Evolutionary conservation across 2,797 vertebrate genomes (phyloP).

Genomic region (Mergus octosetaceus): DNA sequence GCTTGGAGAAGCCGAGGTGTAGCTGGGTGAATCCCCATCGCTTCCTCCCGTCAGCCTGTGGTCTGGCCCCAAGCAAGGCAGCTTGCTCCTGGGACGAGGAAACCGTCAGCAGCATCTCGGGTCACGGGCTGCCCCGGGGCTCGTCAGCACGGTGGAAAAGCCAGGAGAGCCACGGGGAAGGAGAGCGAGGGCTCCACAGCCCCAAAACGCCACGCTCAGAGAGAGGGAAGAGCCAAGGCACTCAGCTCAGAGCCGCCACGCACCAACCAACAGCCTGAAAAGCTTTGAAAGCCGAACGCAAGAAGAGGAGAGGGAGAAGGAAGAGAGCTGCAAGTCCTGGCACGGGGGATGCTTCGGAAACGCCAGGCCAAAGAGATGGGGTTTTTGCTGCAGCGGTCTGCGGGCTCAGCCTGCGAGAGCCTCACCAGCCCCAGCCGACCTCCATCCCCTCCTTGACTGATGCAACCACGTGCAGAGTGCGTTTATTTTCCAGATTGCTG

Average conservation of each 20-base stretch:
- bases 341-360: not conserved
- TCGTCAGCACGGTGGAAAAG: fast-evolving
- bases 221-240: not conserved
- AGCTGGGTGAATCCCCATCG: not conserved
- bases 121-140: not conserved
- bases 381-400: not conserved
- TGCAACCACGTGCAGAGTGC: fast-evolving
- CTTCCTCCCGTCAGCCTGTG: not conserved
- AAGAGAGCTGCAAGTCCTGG: not conserved
- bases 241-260: not conserved
- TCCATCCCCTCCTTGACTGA: not conserved
- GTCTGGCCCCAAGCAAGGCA: not conserved
- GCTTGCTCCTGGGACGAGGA: not conserved
- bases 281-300: fast-evolving
- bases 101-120: not conserved
- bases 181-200: not conserved
- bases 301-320: not conserved
- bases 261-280: fast-evolving
- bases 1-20: not conserved
- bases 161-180: not conserved
- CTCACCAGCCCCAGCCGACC: not conserved
- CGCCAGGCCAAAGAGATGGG: fast-evolving
- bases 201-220: not conserved
- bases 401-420: fast-evolving
- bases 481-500: not conserved